These are phyloP conservation scores for Drosophila bocqueti DNA, from an alignment of 1,140 invertebrate genomes.

Conservation along the genomic window DNA sequence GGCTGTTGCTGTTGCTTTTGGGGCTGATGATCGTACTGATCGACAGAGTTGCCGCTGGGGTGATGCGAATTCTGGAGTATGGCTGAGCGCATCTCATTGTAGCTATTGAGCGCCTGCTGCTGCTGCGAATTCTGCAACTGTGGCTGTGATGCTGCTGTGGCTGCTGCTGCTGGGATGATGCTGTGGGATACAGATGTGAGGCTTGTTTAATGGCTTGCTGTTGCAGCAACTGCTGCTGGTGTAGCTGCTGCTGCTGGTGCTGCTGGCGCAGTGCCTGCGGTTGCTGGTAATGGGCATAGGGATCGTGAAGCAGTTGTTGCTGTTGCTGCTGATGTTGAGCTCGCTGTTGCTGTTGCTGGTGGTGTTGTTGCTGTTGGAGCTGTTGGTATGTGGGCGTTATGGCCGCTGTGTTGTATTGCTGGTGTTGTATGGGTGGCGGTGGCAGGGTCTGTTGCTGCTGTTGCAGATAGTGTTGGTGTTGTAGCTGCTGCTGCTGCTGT, in stretches of 20 bases:
- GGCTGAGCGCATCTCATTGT: constrained; percentile 78
- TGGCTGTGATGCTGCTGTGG: constrained; percentile 62
- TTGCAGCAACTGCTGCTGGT: constrained; percentile 77
- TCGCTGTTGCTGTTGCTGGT: constrained; percentile 58
- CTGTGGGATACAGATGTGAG: constrained; percentile 84
- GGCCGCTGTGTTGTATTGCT: constrained; percentile 80
- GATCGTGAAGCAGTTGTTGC: constrained; percentile 58
- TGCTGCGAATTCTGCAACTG: constrained; percentile 66
- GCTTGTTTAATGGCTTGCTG: constrained; percentile 79
- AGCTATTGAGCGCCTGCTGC: constrained; percentile 62
- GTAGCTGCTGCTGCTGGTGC: constrained; percentile 63
- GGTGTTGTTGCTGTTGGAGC: constrained; percentile 64
- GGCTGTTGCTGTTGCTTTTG: constrained; percentile 36
- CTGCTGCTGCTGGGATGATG: constrained; percentile 63
- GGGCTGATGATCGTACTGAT: constrained; percentile 54
- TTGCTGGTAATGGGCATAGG: constrained; percentile 67
- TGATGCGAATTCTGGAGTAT: constrained; percentile 83
- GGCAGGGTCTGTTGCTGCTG: constrained; percentile 80
- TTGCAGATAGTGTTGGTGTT: constrained; percentile 76
- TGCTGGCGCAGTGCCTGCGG: constrained; percentile 68
- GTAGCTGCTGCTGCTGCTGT: constrained; percentile 44
- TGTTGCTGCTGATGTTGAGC: constrained; percentile 61
- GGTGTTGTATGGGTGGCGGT: constrained; percentile 80
- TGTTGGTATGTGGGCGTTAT: constrained; percentile 82
- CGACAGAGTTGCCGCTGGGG: constrained; percentile 74